Evolutionary conservation across 2,797 vertebrate species (phyloP), one percentile per base, ranked within the genome.

Genomic region (Buceros bicornis): DNA sequence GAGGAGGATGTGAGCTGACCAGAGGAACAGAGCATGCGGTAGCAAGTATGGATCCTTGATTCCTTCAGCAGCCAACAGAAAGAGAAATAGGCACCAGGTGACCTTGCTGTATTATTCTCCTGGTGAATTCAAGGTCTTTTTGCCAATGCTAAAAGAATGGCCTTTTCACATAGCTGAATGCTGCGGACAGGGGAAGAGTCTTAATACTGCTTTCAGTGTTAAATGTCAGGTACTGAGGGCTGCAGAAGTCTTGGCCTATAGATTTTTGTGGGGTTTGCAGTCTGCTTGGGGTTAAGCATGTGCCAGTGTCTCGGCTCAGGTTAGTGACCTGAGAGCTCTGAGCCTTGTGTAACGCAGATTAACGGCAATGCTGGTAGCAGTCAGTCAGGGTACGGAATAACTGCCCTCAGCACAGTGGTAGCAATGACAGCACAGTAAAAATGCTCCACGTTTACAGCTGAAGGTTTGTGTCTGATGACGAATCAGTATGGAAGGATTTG

Each of bases 11-110:
- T 28, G 56, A 53, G 13, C 16, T 64, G 7, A 29, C n/a, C 4
- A 1, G 31, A 21, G 25, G 33, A 77, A 17, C 0, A 0, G 53
- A 78, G 24, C 29, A 16, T 4, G 4, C 65, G 31, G 17, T 21
- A 54, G 45, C 72, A 90, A 82, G 60, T 33, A 69, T 0, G n/a
- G 61, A 24, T 57, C 8, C 6, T 25, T 73, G 25, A 35, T 31
- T 82, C 76, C 33, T 82, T 81, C 35, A 60, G 37, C 40, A 56
- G 25, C 5, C n/a, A 72, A 6, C 33, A 62, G 84, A 57, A 93
- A 83, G 48, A 82, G 25, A 43, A 73, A 64, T 2, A 37, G 53
- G 31, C 21, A 74, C 26, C 33, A 12, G 19, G n/a, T 60, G 61
- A 78, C 22, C 42, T 62, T 66, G 35, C 56, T 79, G 40, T 13